Conservation (phyloP, 2,113 vertebrate species). For the Bufo bufo region DNA sequence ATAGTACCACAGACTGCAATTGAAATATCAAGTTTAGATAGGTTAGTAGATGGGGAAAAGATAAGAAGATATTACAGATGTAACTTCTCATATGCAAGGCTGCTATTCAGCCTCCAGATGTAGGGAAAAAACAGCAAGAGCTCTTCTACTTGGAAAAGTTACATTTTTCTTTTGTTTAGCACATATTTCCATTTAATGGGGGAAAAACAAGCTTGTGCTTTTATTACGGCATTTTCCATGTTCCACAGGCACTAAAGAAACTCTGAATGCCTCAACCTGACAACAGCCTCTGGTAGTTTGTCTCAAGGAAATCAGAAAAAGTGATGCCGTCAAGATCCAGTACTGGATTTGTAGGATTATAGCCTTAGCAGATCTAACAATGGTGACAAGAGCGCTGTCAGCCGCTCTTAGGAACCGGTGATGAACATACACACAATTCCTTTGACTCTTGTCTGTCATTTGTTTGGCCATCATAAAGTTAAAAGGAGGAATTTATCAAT, state of each 20-base stretch:
- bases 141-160: not conserved
- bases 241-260: not conserved
- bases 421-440: not conserved
- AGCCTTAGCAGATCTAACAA: slow-evolving; percentile 10
- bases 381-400: not conserved
- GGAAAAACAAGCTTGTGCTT: not conserved
- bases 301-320: not conserved
- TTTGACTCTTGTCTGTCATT: not conserved
- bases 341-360: slow-evolving; percentile 1
- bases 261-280: not conserved
- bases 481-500: not conserved
- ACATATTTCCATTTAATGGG: not conserved
- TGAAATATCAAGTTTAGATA: too few species aligned
- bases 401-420: not conserved
- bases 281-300: not conserved
- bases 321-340: not conserved
- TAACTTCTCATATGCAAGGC: not conserved
- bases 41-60: too few species aligned
- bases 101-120: not conserved
- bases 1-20: too few species aligned
- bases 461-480: not conserved
- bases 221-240: not conserved
- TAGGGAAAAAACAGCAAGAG: not conserved
- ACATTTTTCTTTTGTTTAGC: not conserved
- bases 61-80: too few species aligned